Percentiles rank a stretch among this genome's conserved stretches.
Evolutionary conservation across 2,888 invertebrate genomes (phyloP).

Genomic region (Camponotus fellah): DNA sequence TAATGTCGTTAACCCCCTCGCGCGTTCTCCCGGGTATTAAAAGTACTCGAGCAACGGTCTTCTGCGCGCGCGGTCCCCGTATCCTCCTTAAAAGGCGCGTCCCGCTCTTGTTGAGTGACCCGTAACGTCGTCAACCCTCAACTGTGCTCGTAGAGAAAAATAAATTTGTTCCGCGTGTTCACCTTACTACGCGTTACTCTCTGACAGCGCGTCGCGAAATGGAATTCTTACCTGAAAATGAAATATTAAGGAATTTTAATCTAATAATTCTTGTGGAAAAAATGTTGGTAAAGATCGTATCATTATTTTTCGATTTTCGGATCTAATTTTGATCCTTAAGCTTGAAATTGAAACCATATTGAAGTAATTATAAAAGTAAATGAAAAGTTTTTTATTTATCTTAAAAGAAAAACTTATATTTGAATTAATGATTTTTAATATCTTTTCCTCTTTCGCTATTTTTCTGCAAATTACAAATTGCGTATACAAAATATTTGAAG

Average conservation of each 20-base stretch:
- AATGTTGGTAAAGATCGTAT: not conserved
- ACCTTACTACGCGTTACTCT: not conserved
- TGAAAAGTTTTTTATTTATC: not conserved
- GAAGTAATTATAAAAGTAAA: not conserved
- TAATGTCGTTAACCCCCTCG: conserved; percentile 77
- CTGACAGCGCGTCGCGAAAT: not conserved
- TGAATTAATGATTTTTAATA: not conserved
- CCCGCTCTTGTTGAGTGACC: conserved; percentile 27
- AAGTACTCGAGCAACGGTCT: conserved; percentile 76
- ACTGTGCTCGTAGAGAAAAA: not conserved
- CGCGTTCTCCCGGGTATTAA: conserved; percentile 77
- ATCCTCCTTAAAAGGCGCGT: conserved; percentile 71
- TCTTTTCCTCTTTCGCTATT: not conserved
- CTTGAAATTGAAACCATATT: conserved; percentile 20
- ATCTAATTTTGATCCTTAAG: conserved; percentile 15
- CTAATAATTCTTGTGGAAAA: not conserved
- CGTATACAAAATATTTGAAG: not conserved
- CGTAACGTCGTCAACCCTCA: not conserved
- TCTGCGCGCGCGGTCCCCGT: conserved; percentile 71
- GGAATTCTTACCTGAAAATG: not conserved
- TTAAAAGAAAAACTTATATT: not conserved
- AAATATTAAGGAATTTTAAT: not conserved
- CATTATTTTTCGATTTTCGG: not conserved
- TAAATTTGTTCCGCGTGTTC: not conserved
- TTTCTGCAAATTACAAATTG: not conserved